Conservation (phyloP, 1,140 invertebrate genomes). For the Meteorus sp. region DNA sequence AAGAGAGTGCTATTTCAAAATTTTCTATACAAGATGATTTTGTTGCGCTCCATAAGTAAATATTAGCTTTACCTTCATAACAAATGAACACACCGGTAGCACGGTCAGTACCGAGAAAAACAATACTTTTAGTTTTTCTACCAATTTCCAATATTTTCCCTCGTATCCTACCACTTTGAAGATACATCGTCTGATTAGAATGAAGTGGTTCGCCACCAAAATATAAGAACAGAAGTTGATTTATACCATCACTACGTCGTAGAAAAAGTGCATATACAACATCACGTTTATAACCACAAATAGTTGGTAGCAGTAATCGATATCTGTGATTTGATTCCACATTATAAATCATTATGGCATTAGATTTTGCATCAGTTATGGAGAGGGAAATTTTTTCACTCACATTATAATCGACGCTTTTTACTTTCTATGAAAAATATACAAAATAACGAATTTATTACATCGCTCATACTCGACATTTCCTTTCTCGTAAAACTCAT, state of each 20-base stretch:
- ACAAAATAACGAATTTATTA: conserved; percentile 45
- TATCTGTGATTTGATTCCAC: conserved; percentile 62
- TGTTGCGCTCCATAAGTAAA: conserved; percentile 57
- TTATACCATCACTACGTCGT: conserved; percentile 56
- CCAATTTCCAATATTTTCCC: conserved; percentile 63
- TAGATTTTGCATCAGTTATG: conserved; percentile 65
- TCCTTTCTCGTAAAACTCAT: too few relatives aligned
- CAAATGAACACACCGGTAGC: conserved; percentile 64
- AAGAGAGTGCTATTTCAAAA: conserved; percentile 57
- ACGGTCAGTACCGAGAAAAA: conserved; percentile 66
- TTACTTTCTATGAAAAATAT: too few relatives aligned
- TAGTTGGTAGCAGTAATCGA: conserved; percentile 62
- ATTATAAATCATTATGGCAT: conserved; percentile 68
- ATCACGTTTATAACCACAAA: conserved; percentile 52
- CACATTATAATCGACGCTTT: conserved; percentile 62
- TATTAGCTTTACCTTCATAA: conserved; percentile 54
- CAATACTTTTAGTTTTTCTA: conserved; percentile 57
- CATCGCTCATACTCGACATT: too few relatives aligned
- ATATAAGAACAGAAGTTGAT: conserved; percentile 63
- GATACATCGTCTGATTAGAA: conserved; percentile 60
- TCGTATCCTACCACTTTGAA: conserved; percentile 57
- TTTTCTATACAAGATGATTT: conserved; percentile 42
- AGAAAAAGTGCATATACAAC: conserved; percentile 64
- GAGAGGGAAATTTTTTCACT: conserved; percentile 63
- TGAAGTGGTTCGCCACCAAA: conserved; percentile 60